These are phyloP conservation scores for Drosophila mauritiana DNA, from an alignment of 1,140 invertebrate species.

Conservation along the genomic window DNA sequence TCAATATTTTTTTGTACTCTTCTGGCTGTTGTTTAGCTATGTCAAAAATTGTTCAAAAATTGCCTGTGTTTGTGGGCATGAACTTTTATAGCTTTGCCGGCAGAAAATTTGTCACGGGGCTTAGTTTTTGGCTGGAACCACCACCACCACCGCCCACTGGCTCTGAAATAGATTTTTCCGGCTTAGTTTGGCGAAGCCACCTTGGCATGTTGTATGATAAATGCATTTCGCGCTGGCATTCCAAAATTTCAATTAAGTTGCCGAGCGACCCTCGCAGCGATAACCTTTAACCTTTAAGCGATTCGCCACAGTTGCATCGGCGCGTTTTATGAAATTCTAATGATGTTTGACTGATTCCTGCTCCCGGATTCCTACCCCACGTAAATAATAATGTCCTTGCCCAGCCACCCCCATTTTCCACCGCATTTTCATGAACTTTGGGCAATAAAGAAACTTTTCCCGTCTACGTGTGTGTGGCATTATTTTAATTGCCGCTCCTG, in stretches of 20 bases:
- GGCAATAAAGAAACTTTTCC: constrained; percentile 65
- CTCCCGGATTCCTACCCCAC: background rate
- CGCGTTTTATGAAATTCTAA: constrained; percentile 71
- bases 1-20: constrained; percentile 9
- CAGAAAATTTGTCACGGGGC: constrained; percentile 70
- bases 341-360: constrained; percentile 54
- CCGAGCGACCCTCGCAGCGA: constrained; percentile 12
- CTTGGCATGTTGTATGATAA: constrained; percentile 62
- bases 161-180: constrained; percentile 64
- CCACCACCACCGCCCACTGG: background rate
- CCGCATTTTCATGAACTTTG: constrained; percentile 62
- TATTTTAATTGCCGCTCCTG: constrained; percentile 77
- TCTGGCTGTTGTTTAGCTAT: constrained; percentile 13
- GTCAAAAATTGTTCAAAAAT: constrained; percentile 36
- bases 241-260: constrained; percentile 61
- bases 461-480: constrained; percentile 61
- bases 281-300: constrained; percentile 40
- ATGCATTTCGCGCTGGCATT: constrained; percentile 70
- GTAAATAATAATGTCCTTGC: background rate
- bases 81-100: constrained; percentile 73
- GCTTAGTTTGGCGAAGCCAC: constrained; percentile 58
- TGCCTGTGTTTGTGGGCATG: constrained; percentile 27
- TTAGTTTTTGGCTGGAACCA: constrained; percentile 29
- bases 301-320: constrained; percentile 55
- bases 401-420: too few species aligned